Evolutionary conservation across 2,113 vertebrate species (phyloP).

Genomic region (Laterallus jamaicensis): DNA sequence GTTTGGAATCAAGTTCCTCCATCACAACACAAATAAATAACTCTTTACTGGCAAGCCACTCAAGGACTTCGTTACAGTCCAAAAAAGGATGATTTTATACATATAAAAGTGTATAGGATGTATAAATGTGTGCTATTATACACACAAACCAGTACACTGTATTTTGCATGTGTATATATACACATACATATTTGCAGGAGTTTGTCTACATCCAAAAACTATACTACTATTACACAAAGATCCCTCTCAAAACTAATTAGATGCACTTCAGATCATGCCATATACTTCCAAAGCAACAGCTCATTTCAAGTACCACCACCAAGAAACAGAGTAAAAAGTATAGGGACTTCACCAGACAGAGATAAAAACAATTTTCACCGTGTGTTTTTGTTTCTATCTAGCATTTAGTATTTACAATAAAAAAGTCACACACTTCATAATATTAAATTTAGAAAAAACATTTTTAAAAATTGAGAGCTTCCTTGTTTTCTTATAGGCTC

Average conservation of each 20-base stretch:
- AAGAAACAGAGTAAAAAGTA: neutral
- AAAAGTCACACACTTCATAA: neutral
- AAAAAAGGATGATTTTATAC: neutral
- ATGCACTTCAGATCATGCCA: neutral
- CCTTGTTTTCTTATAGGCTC: conserved; percentile 56
- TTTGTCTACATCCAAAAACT: neutral
- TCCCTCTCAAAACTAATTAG: neutral
- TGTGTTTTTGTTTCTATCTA: neutral
- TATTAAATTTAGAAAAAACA: conserved; percentile 42
- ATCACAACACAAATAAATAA: neutral
- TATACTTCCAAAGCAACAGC: neutral
- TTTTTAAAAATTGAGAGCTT: conserved; percentile 52
- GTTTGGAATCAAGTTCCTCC: neutral
- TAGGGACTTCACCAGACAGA: neutral
- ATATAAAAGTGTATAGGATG: too few relatives aligned
- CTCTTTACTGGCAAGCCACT: neutral
- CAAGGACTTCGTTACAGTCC: neutral
- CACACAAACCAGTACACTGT: neutral
- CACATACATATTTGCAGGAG: neutral
- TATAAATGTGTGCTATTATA: neutral
- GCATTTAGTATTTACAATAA: neutral
- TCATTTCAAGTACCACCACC: neutral
- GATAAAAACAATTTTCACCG: neutral
- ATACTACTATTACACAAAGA: neutral
- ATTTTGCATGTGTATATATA: neutral